Conservation (phyloP, 2,888 invertebrate species). For the Amphimallon solstitiale region DNA sequence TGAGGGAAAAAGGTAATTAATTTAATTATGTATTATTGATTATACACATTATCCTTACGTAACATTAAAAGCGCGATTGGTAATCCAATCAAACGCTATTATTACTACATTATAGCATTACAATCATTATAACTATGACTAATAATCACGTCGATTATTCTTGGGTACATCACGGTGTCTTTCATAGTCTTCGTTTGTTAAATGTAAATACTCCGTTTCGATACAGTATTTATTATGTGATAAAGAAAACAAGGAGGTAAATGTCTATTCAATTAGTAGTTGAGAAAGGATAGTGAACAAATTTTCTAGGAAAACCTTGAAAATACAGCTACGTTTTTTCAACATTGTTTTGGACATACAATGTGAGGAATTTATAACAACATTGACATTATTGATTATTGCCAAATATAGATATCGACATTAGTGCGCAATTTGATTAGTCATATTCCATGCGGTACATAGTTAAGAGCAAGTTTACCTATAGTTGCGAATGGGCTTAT, state of each 20-base stretch:
- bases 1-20: conserved; percentile 68
- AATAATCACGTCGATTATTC: too few species aligned
- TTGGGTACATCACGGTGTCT: too few species aligned
- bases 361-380: conserved; percentile 7
- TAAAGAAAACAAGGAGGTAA: conserved; percentile 10
- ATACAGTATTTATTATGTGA: neutral
- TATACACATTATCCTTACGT: neutral
- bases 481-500: too few species aligned
- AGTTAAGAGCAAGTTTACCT: too few species aligned
- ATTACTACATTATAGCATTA: too few species aligned
- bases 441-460: neutral
- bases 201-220: neutral
- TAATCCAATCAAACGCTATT: too few species aligned
- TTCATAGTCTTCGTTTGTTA: too few species aligned
- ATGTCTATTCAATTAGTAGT: conserved; percentile 8
- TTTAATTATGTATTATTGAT: too few species aligned
- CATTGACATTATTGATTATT: conserved; percentile 15
- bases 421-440: neutral
- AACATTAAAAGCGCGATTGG: neutral
- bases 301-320: conserved; percentile 15
- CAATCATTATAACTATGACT: too few species aligned
- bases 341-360: conserved; percentile 24
- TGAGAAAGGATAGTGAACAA: conserved; percentile 5
- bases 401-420: neutral
- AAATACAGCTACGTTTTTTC: conserved; percentile 13